These are phyloP conservation scores for Nebria ingens DNA, from an alignment of 1,140 invertebrate species.

Conservation along the genomic window DNA sequence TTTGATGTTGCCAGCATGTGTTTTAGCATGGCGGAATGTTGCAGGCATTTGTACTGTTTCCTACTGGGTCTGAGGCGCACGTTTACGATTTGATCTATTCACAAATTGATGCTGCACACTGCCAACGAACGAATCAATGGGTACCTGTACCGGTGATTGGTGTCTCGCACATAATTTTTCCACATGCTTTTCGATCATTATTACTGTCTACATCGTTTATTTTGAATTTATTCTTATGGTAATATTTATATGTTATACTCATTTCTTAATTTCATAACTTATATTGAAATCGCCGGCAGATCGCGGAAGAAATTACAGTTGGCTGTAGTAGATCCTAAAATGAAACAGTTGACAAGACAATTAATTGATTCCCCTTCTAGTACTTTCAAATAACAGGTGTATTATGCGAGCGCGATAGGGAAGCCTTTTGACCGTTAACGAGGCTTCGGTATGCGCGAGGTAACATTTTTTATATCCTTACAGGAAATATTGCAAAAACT, in stretches of 20 bases:
- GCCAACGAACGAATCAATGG: background rate
- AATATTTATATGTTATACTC: slow-evolving; percentile 6
- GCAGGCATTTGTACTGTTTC: slow-evolving; percentile 20
- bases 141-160: slow-evolving; percentile 21
- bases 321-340: too few species aligned
- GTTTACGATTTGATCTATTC: background rate
- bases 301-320: too few species aligned
- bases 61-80: slow-evolving; percentile 4
- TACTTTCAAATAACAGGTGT: too few species aligned
- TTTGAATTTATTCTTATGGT: slow-evolving; percentile 2
- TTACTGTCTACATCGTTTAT: background rate
- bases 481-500: too few species aligned
- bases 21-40: slow-evolving; percentile 27
- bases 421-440: too few species aligned
- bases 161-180: slow-evolving; percentile 22
- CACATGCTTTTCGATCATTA: slow-evolving; percentile 20
- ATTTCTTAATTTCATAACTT: slow-evolving; percentile 3
- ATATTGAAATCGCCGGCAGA: background rate
- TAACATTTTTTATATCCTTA: too few species aligned
- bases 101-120: background rate
- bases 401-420: too few species aligned
- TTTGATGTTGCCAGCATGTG: slow-evolving; percentile 32
- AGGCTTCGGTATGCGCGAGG: too few species aligned
- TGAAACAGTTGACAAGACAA: too few species aligned
- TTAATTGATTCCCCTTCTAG: too few species aligned